A percentile compares a stretch with the other conserved stretches of the same genome.
These are phyloP conservation scores for Phallusia fumigata DNA, from an alignment of 23 tunicate species.

Conservation along the genomic window DNA sequence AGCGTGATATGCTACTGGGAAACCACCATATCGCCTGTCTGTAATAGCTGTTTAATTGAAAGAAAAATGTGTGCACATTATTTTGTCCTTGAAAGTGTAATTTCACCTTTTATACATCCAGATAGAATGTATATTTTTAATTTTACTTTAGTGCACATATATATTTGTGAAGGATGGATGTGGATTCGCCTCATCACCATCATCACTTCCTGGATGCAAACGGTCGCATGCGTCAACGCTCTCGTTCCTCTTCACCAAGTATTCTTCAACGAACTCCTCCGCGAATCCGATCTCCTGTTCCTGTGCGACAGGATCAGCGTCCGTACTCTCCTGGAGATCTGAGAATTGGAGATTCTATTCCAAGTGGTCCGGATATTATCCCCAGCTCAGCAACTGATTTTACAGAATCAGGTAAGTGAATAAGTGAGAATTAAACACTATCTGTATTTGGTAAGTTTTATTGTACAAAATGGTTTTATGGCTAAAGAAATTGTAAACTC, in stretches of 20 bases:
- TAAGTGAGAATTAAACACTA: too few relatives aligned
- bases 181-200: neutral
- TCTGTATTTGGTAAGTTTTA: too few relatives aligned
- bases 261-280: constrained; percentile 38
- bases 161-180: neutral
- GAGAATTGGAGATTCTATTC: constrained; percentile 8
- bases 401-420: constrained; percentile 9
- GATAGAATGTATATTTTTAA: too few relatives aligned
- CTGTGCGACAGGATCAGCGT: constrained; percentile 28
- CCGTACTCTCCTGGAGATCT: constrained; percentile 73
- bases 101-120: too few relatives aligned
- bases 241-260: constrained; percentile 45
- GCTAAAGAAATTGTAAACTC: too few relatives aligned
- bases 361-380: neutral
- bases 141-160: too few relatives aligned
- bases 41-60: too few relatives aligned
- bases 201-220: constrained; percentile 1
- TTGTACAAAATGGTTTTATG: too few relatives aligned
- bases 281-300: constrained; percentile 36
- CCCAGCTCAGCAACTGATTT: neutral
- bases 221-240: neutral
- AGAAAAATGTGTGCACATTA: too few relatives aligned
- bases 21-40: too few relatives aligned
- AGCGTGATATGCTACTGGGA: too few relatives aligned
- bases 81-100: too few relatives aligned